Conservation (phyloP, 2,113 vertebrate genomes). For the Gavialis gangeticus region DNA sequence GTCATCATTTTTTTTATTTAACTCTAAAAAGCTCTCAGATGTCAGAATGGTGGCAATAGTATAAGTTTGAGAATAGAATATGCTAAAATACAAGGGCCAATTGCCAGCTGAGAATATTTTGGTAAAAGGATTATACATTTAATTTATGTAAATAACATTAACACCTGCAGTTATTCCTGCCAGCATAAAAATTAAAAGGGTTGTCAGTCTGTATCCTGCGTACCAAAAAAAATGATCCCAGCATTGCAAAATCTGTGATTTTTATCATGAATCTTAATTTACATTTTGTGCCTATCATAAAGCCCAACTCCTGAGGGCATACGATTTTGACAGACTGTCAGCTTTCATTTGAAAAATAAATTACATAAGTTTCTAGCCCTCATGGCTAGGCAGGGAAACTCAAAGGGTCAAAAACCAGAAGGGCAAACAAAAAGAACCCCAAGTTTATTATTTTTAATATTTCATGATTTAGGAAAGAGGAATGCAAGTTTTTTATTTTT, state of each 20-base stretch:
- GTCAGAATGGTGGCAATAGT: not conserved
- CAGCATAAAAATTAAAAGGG: conserved; percentile 1
- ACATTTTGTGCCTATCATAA: conserved; percentile 20
- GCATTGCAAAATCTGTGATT: not conserved
- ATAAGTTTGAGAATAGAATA: not conserved
- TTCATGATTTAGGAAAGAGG: not conserved
- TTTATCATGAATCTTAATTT: not conserved
- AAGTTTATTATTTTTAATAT: not conserved
- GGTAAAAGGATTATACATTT: conserved; percentile 14
- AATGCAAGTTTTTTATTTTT: not conserved
- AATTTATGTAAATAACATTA: conserved; percentile 21
- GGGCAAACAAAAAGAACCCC: not conserved
- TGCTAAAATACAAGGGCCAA: not conserved
- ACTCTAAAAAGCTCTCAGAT: not conserved
- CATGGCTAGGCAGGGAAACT: not conserved
- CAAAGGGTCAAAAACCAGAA: not conserved
- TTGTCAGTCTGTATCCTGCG: not conserved
- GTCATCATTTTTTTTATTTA: not conserved
- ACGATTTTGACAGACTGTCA: conserved; percentile 38
- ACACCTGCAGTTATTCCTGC: not conserved
- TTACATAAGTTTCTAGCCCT: not conserved
- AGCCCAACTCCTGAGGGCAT: not conserved
- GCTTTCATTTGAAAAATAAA: conserved; percentile 22
- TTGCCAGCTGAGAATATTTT: not conserved
- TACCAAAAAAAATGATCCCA: not conserved